Evolutionary conservation across 2,888 invertebrate genomes (phyloP).

Genomic region (Glyphotaelius pellucidus): DNA sequence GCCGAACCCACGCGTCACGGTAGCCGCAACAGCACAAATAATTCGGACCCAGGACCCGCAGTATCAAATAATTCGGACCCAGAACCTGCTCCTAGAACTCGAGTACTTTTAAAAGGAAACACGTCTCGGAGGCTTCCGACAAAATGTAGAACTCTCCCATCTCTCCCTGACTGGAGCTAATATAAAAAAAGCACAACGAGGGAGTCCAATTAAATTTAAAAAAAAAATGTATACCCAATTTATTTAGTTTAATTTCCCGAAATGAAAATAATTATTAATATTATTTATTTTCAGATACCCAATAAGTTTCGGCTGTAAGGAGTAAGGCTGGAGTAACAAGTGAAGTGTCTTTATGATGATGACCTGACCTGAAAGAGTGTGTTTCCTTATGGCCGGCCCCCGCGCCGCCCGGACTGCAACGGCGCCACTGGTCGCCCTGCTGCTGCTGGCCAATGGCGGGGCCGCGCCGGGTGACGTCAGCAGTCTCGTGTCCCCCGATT

Average conservation of each 20-base stretch:
- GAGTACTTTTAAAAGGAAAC: no score
- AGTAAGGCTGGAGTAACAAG: background rate
- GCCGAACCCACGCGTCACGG: no score
- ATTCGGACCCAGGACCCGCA: no score
- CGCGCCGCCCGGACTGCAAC: constrained; percentile 47
- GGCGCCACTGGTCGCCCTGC: constrained; percentile 58
- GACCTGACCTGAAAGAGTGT: background rate
- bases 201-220: no score
- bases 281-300: background rate
- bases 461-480: constrained; percentile 51
- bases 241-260: background rate
- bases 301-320: background rate
- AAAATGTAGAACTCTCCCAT: no score
- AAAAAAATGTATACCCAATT: background rate
- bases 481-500: constrained; percentile 39
- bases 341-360: background rate
- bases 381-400: constrained; percentile 58
- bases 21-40: no score
- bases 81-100: no score
- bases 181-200: no score
- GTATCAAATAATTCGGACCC: no score
- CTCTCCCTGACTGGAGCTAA: no score
- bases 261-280: background rate
- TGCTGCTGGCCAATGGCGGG: constrained; percentile 59
- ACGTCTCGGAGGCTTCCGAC: no score